Base-by-base conservation (phyloP, 2,797 vertebrate genomes). In the Spheniscus humboldti region DNA sequence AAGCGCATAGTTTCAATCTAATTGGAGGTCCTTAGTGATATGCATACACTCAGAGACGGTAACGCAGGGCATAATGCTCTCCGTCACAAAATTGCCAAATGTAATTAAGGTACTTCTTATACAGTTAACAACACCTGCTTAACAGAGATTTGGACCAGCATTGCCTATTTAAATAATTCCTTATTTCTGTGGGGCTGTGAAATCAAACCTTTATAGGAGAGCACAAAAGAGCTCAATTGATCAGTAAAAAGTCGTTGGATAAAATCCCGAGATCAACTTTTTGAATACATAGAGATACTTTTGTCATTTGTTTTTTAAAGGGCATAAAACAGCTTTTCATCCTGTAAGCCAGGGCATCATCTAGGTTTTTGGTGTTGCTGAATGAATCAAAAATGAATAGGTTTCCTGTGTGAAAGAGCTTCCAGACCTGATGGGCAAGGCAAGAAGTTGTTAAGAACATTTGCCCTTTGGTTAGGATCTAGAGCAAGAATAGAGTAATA, bases 131-230 rank as follows among this genome's bases (percentile, higher is more conserved):
- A 50, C 66, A 64, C 62, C 72, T 74, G 35, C 48, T 88, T 94
- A 55, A 55, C 55, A 76, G 77, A 92, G 63, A 85, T 94, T 97
- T 83, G 77, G 60, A 79, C 39, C 66, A 64, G 33, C n/a, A 33
- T 63, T 91, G 48, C 45, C 62, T 50, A 7, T 96, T 95, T 68
- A 95, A 94, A 79, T 89, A 83, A 83, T 83, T 94, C 24, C 24
- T 52, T 86, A 47, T 93, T 94, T 41, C 30, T 5, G 1, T 35
- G 41, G 23, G 39, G 7, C 10, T 92, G 10, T 71, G 84, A 94
- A 90, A 84, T 91, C 45, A 94, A 91, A 79, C 25, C 53, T 81
- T 79, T 90, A 22, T 72, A 75, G 28, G 53, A 91, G 33, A 88
- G 23, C 50, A 64, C 28, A 59, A 13, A 94, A 78, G 24, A 63